Evolutionary conservation across 2,888 invertebrate genomes (phyloP).

Genomic region (Trissoscelio sp.): DNA sequence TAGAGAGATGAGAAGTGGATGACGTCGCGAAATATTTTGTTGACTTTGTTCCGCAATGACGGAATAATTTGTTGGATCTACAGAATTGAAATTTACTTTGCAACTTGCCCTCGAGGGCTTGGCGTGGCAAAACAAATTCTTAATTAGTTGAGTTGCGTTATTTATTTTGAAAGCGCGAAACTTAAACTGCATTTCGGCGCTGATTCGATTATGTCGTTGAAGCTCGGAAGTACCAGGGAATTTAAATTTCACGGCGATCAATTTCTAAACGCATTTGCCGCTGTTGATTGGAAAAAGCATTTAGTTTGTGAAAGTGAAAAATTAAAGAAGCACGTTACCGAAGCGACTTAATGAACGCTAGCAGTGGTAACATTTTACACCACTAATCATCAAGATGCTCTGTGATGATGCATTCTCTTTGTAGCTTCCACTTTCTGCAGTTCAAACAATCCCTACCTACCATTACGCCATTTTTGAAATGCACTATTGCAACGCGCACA

Average conservation of each 20-base stretch:
- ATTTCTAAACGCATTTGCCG: background rate
- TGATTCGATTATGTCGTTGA: slow-evolving; percentile 24
- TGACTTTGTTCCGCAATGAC: slow-evolving; percentile 36
- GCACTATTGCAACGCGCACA: slow-evolving; percentile 10
- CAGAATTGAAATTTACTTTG: slow-evolving; percentile 44
- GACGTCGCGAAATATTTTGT: slow-evolving; percentile 13
- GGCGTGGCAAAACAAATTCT: slow-evolving; percentile 14
- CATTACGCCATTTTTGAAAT: slow-evolving; percentile 35
- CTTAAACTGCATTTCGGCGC: slow-evolving; percentile 24
- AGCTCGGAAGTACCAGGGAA: background rate
- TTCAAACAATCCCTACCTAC: slow-evolving; percentile 40
- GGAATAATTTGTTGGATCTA: slow-evolving; percentile 44
- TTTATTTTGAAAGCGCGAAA: slow-evolving; percentile 30
- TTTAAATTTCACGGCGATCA: slow-evolving; percentile 7
- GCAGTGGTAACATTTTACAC: slow-evolving; percentile 43
- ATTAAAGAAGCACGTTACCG: slow-evolving; percentile 18
- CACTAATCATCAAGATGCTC: slow-evolving; percentile 52
- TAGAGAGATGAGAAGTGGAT: slow-evolving; percentile 38
- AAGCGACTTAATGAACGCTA: slow-evolving; percentile 22
- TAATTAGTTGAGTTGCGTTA: slow-evolving; percentile 30
- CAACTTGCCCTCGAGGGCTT: slow-evolving; percentile 12
- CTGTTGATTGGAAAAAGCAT: slow-evolving; percentile 8
- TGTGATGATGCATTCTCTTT: slow-evolving; percentile 53
- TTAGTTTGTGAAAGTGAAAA: slow-evolving; percentile 23
- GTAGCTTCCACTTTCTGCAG: slow-evolving; percentile 36